Base-by-base conservation (phyloP, 2,888 invertebrate genomes). In the Ametastegia equiseti region DNA sequence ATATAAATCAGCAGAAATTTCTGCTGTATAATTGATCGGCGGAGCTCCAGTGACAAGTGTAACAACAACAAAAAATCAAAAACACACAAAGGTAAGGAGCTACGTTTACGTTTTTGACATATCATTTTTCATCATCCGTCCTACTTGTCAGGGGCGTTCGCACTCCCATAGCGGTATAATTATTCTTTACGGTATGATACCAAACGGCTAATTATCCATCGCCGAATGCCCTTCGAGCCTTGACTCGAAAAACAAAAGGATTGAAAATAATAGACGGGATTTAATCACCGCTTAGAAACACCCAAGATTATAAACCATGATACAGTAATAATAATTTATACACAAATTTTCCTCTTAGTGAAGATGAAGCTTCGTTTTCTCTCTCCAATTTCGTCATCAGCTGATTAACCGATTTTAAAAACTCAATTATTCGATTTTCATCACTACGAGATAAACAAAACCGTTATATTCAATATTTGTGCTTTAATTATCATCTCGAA, bases 31-130 rank as follows among this genome's bases (percentile, higher is more conserved):
- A 45, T 15, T 30, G 30, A 54, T 50, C 33, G 11, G 27, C 36
- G 19, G 36, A 15, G 19, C 15, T 9, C 27, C 7, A 19, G 36
- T 67, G 39, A 50, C 7, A 30, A 33, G 75, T 54, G 33, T 50
- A 5, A 23, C 1, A 15, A 45, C 42, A 27, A 50, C 23, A 47
- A 63, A 36, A 19, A 15, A 23, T 54, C 30, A 36, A 50, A 60
- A 33, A 65, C n/a, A 67, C 80, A 60, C 50, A 67, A 80, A 82
- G 45, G 67, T 78, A 45, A 65, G 63, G 77, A 30, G 19, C 63
- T 57, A 63, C 78, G 83, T 84, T 83, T 82, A 80, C 81, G 81
- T 81, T 79, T 84, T 84, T 84, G 84, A 84, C 84, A 84, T 83
- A 60, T 77, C 57, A 83, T 42, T 78, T 81, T 83, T 80, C 39